Conservation (phyloP, 1,140 invertebrate genomes). For the Tetramorium alpestre region DNA sequence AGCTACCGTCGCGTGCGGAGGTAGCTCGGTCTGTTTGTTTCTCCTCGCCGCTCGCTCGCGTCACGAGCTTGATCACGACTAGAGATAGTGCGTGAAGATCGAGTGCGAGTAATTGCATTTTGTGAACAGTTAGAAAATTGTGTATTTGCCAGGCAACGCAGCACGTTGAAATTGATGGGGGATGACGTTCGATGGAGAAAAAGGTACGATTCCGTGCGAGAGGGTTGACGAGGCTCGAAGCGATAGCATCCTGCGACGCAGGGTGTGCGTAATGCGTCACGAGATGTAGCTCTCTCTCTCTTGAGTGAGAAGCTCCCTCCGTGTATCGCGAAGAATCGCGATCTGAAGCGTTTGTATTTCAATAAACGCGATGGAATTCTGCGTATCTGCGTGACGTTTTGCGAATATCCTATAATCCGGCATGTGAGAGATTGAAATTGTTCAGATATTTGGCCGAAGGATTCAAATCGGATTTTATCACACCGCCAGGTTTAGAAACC, state of each 20-base stretch:
- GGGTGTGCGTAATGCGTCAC: conserved; percentile 8
- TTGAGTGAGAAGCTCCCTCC: not conserved
- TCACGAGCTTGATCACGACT: conserved; percentile 9
- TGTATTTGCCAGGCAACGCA: not conserved
- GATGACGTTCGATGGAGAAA: conserved; percentile 77
- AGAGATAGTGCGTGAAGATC: not conserved
- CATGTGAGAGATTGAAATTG: conserved; percentile 6
- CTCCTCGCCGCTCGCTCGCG: not conserved
- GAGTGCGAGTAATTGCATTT: not conserved
- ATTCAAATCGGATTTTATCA: conserved; percentile 1
- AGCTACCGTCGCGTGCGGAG: conserved; percentile 47
- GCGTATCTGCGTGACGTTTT: not conserved
- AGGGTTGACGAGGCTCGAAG: not conserved
- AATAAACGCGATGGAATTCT: not conserved
- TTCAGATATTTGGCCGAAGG: conserved; percentile 19
- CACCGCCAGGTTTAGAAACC: not conserved
- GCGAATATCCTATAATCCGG: not conserved
- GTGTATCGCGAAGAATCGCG: not conserved
- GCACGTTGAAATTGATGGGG: conserved; percentile 66
- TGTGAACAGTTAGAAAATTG: conserved; percentile 31
- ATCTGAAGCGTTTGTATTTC: conserved; percentile 4
- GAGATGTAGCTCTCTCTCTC: not conserved
- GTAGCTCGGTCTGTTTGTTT: not conserved
- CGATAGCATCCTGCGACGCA: not conserved
- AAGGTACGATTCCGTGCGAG: conserved; percentile 59